Evolutionary conservation across 1,140 invertebrate genomes (phyloP).

Genomic region (Achroia grisella): DNA sequence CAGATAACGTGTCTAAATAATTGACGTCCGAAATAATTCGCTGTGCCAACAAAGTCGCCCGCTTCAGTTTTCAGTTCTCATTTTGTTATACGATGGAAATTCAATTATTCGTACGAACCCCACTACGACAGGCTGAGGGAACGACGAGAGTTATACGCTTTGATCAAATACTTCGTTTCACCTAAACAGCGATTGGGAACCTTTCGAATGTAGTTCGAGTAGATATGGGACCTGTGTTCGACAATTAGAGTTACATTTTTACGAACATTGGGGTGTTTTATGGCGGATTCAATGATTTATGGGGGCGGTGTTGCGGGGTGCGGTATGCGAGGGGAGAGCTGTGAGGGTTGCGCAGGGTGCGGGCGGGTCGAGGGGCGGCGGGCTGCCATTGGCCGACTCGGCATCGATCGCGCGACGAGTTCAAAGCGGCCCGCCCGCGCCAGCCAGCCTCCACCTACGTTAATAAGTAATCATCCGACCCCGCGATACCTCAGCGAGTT

Average conservation of each 20-base stretch:
- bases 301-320: slow-evolving; percentile 55
- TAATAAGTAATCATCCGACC: slow-evolving; percentile 73
- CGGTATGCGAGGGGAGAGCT: slow-evolving; percentile 21
- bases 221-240: slow-evolving; percentile 54
- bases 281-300: slow-evolving; percentile 71
- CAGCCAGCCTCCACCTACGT: slow-evolving; percentile 71
- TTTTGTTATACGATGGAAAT: slow-evolving; percentile 70
- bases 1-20: slow-evolving; percentile 65
- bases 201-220: slow-evolving; percentile 36
- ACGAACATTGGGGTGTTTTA: slow-evolving; percentile 69
- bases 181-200: slow-evolving; percentile 34
- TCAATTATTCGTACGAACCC: slow-evolving; percentile 66
- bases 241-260: slow-evolving; percentile 70
- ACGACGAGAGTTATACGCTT: slow-evolving; percentile 39
- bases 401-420: slow-evolving; percentile 68
- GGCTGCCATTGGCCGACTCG: slow-evolving; percentile 65
- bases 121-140: slow-evolving; percentile 38
- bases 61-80: slow-evolving; percentile 69
- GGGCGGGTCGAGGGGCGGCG: slow-evolving; percentile 49
- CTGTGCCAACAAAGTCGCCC: slow-evolving; percentile 65
- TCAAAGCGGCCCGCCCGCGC: slow-evolving; percentile 58
- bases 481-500: slow-evolving; percentile 65
- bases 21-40: slow-evolving; percentile 66
- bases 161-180: slow-evolving; percentile 53
- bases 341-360: too few relatives aligned